These are phyloP conservation scores for Phoeniculus purpureus DNA, from an alignment of 2,797 vertebrate genomes.

Conservation along the genomic window DNA sequence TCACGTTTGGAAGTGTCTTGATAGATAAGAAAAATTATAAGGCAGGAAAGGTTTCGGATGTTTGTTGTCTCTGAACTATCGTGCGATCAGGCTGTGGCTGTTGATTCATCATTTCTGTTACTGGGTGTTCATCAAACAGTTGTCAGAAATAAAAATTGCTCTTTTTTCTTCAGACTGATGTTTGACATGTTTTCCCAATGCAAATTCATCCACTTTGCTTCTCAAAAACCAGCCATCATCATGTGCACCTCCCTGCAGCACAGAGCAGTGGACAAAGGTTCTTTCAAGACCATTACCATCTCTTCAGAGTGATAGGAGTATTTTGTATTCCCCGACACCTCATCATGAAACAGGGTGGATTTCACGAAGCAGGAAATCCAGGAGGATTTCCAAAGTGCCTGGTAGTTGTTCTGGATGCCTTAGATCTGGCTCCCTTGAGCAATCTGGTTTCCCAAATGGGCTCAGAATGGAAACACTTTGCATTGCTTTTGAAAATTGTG, in stretches of 20 bases:
- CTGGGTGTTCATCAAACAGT: not conserved
- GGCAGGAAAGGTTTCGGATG: not conserved
- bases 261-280: not conserved
- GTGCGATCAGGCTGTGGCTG: not conserved
- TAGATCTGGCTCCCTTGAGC: not conserved
- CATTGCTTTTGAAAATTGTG: not conserved
- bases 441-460: not conserved
- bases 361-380: not conserved
- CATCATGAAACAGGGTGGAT: not conserved
- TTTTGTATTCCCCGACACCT: not conserved
- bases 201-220: not conserved
- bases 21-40: not conserved
- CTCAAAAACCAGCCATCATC: not conserved
- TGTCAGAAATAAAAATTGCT: not conserved
- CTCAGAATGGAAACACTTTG: not conserved
- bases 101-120: not conserved
- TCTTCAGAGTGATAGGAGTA: not conserved
- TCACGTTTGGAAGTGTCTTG: not conserved
- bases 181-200: not conserved
- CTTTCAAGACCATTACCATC: not conserved
- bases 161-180: not conserved
- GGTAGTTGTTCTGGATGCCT: not conserved
- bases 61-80: not conserved
- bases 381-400: not conserved
- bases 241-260: not conserved